Base-by-base conservation (phyloP, 2,113 vertebrate genomes). In the Rhinichthys klamathensis region DNA sequence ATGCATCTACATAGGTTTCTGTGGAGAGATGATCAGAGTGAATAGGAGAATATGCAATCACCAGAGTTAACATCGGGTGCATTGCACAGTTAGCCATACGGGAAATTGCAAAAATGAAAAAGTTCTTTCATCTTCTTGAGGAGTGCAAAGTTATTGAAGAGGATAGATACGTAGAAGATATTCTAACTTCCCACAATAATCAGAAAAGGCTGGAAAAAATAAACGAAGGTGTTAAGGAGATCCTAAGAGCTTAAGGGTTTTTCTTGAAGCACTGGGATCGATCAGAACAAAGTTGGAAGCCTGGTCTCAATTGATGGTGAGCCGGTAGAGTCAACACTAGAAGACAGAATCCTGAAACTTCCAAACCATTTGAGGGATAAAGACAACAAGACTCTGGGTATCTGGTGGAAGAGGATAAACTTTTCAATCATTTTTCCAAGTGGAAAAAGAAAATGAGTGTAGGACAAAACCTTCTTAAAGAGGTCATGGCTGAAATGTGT, bases 1-100 rank as follows among this genome's bases (percentile, higher is more conserved):
- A 41, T 73, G 38, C 38, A n/a, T 73, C 11, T 73, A 44, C 38
- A 73, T 44, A 44, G 69, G 69, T 73, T 41, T n/a, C 69, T 73
- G 4, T 25, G 38, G 69, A 73, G 69, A 69, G 15, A 69, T 21
- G 0, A 1, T 58, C 56, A 58, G 56, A 58, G 56, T 49, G 46
- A 49, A 44, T 11, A 44, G 44, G 44, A 44, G 44, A 44, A 11
- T 11, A 44, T 44, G 44, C 44, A 44, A 46, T 46, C 44, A 46
- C 44, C 44, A 46, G 10, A n/a, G n/a, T 11, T 10, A 46, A 10
- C 44, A 46, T 10, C 0, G 16, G 51, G 18, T 56, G 51, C 16
- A 18, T 56, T 56, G 51, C 51, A 56, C 51, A 56, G 16, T 56
- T 56, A 54, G 51, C 51, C 30, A 30, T 30, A 2, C 2, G 16